Base-by-base conservation (phyloP, 1,140 invertebrate species). In the Lepidurus couesii region DNA sequence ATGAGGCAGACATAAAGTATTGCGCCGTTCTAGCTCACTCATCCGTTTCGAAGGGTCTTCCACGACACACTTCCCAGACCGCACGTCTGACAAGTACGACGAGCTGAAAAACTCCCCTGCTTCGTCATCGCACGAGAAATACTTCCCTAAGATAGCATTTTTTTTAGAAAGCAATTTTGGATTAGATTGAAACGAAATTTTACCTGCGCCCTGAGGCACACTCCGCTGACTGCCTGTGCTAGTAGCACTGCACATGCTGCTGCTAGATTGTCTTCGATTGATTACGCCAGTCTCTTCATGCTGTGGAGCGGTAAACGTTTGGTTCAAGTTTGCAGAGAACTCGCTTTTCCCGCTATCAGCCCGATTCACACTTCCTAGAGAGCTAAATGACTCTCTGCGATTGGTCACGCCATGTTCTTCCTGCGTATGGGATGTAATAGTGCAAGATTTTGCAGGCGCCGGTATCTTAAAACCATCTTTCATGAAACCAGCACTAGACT, bases 1-100 rank as follows among this genome's bases (percentile, higher is more conserved):
- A 84, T 97, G 95, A 7, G 94, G 93, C 24, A 90, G 92, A 80
- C 92, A 92, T 75, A 96, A 85, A 0, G 95, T 94, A 85, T 97
- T 97, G 42, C 95, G 87, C 83, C 91, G 89, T 82, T 92, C 90
- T 21, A 97, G 86, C 83, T 95, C 92, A 7, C 89, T 89, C 13
- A 93, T 81, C 77, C 92, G 84, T 26, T 84, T 83, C 79, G 83
- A 73, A 85, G n/a, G 85, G 65, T 81, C 80, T 77, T 79, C 78
- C 44, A 34, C 76, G 65, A 80, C 43, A 79, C 81, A 53, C 81
- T 82, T 73, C 86, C 85, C 11, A 81, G 74, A 74, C 80, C 86
- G 83, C 76, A 86, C 78, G 77, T 82, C 81, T 75, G 79, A 79
- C 74, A 92, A 84, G 81, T 90, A 93, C 45, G 89, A 90, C 82